These are phyloP conservation scores for Orchesella cincta DNA, from an alignment of 1,140 invertebrate species.

Conservation along the genomic window DNA sequence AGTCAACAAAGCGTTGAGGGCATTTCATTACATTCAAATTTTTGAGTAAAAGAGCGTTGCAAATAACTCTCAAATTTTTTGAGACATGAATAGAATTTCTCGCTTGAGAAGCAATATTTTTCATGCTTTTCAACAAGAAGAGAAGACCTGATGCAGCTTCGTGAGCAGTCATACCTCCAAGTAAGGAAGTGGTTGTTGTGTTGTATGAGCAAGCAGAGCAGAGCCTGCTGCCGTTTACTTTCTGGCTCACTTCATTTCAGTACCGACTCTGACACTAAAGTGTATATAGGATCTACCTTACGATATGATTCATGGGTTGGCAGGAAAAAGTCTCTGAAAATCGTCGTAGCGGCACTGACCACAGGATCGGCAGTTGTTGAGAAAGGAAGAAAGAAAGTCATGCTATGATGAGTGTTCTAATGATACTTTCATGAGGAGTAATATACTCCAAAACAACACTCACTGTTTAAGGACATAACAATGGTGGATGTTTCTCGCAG, in stretches of 20 bases:
- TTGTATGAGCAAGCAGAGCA: background rate
- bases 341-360: conserved; percentile 24
- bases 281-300: background rate
- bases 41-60: conserved; percentile 5
- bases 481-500: background rate
- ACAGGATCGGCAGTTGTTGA: conserved; percentile 25
- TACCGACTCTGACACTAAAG: background rate
- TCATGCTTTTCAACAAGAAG: conserved; percentile 15
- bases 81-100: conserved; percentile 17
- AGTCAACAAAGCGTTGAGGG: conserved; percentile 21
- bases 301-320: too few species aligned
- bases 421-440: background rate
- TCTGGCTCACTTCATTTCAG: conserved; percentile 27
- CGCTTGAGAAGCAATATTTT: conserved; percentile 18
- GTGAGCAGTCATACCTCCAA: background rate
- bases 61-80: conserved; percentile 11
- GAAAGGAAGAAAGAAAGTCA: conserved; percentile 30
- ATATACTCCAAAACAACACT: background rate
- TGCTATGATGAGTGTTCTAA: conserved; percentile 23
- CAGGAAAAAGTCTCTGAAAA: conserved; percentile 25
- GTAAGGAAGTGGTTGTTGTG: background rate
- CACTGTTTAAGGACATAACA: background rate
- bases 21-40: conserved; percentile 21
- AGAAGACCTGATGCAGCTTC: background rate
- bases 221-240: conserved; percentile 25